phyloP scores from a whole-genome alignment of 2,797 vertebrate genomes.

The Lacerta bilineata region DNA sequence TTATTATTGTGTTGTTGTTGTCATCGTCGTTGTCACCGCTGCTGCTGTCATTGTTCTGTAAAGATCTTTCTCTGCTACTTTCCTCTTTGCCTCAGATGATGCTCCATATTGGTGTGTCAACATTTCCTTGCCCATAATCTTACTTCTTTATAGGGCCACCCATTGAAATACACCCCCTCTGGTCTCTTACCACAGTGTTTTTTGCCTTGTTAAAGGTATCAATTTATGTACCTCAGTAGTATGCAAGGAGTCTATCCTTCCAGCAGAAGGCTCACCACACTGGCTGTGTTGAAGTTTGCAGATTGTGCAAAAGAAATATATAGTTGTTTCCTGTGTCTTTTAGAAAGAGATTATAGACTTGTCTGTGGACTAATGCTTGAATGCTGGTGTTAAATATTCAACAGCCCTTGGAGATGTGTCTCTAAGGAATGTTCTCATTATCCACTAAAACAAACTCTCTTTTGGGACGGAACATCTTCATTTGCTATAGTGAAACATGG shows the following conservation, averaged over 20 bases:
- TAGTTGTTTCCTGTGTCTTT: too few species aligned
- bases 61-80: too few species aligned
- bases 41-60: too few species aligned
- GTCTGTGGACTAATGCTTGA: too few species aligned
- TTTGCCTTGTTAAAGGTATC: not conserved
- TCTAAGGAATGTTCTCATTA: not conserved
- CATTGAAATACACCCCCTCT: not conserved
- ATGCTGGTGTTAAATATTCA: not conserved
- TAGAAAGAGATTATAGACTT: too few species aligned
- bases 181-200: not conserved
- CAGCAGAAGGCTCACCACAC: not conserved
- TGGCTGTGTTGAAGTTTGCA: constrained; percentile 16
- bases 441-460: constrained; percentile 1
- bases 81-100: too few species aligned
- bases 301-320: not conserved
- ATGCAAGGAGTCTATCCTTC: not conserved
- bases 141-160: too few species aligned
- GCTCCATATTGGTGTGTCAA: too few species aligned
- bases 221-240: not conserved
- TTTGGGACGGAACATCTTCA: not conserved
- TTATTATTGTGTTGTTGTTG: too few species aligned
- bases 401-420: not conserved
- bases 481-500: not conserved
- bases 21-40: accelerated
- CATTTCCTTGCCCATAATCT: too few species aligned